Conservation (phyloP, 2,797 vertebrate species). For the Parotocinclus haroldoi region DNA sequence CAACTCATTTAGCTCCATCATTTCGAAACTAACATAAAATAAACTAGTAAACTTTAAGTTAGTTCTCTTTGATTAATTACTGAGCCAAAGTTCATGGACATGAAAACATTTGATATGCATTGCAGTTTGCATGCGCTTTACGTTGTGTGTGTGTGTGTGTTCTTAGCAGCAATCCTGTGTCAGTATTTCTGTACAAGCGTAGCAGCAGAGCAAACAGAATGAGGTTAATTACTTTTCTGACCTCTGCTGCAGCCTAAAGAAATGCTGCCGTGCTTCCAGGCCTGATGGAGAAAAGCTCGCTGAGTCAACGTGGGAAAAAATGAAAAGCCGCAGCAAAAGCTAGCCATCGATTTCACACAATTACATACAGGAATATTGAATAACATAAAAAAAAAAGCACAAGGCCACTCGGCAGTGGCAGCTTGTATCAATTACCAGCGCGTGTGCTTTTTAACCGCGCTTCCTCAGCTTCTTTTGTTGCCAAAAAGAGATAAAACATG, state of each 20-base stretch:
- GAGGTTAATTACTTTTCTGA: constrained; percentile 78
- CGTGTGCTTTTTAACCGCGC: not conserved
- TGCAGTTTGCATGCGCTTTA: no score
- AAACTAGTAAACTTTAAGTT: no score
- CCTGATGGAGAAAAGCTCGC: constrained; percentile 61
- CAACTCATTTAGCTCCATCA: no score
- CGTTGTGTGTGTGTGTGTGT: constrained; percentile 4
- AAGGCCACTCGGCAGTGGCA: not conserved
- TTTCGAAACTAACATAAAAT: no score
- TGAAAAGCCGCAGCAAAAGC: constrained; percentile 53
- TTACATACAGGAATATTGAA: constrained; percentile 58
- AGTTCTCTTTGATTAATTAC: no score
- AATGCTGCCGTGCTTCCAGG: constrained; percentile 63
- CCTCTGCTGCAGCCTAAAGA: constrained; percentile 67
- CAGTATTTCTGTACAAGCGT: constrained; percentile 3
- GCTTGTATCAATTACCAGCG: not conserved
- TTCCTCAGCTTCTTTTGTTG: no score
- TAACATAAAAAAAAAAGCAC: not conserved
- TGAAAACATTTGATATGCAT: no score
- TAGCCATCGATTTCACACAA: constrained; percentile 60
- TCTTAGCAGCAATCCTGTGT: constrained; percentile 2
- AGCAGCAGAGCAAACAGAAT: constrained; percentile 58
- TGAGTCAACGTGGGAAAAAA: constrained; percentile 61
- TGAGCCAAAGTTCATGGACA: no score
- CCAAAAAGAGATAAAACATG: no score